Evolutionary conservation across 2,113 vertebrate genomes (phyloP).

Genomic region (Physeter macrocephalus): DNA sequence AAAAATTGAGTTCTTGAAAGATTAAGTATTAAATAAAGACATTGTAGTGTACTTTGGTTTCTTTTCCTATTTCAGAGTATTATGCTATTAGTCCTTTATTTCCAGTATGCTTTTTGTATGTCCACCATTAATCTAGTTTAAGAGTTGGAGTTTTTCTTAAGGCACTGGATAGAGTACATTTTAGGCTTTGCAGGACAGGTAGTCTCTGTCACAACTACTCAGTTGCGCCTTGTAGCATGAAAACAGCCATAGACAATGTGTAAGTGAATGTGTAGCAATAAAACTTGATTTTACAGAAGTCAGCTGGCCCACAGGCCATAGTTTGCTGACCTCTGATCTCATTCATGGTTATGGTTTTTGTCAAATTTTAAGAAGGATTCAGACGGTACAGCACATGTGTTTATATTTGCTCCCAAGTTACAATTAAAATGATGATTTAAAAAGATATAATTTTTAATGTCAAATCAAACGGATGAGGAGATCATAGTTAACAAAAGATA

Average conservation of each 20-base stretch:
- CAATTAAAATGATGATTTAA: neutral
- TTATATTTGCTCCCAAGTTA: neutral
- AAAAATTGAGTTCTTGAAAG: conserved; percentile 10
- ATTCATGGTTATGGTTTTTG: neutral
- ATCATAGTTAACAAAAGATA: neutral
- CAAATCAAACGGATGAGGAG: neutral
- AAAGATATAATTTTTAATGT: neutral
- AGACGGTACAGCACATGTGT: neutral
- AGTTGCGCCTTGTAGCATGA: neutral
- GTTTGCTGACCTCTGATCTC: neutral
- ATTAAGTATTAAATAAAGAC: neutral
- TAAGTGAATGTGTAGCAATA: neutral
- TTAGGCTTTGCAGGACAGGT: neutral
- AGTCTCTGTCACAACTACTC: neutral
- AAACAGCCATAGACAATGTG: neutral
- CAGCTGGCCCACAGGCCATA: too few species aligned
- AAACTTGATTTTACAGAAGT: too few species aligned
- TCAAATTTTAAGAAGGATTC: neutral
- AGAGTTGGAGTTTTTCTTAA: neutral
- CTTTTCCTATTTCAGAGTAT: neutral
- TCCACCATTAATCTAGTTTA: neutral
- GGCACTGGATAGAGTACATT: neutral
- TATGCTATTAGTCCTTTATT: neutral
- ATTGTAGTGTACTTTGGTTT: neutral
- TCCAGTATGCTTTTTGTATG: neutral